Base-by-base conservation (phyloP, 2,888 invertebrate genomes). In the Polietes domitor region DNA sequence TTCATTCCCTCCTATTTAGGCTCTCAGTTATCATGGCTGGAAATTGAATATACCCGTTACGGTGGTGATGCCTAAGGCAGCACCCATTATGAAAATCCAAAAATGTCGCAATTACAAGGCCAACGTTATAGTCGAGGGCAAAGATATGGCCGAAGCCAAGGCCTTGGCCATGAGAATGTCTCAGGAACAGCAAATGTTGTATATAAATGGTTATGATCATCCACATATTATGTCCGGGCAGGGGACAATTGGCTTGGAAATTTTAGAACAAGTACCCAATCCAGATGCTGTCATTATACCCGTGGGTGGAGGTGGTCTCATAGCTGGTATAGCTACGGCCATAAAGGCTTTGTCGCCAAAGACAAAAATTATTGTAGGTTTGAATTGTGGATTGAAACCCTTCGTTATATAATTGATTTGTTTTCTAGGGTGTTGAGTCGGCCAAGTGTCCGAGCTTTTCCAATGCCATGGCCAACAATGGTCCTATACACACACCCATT, bases 141-240 rank as follows among this genome's bases (percentile, higher is more conserved):
- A 94, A 63, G 96, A 97, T 89, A 97, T 98, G 95, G 95, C 94
- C 53, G 97, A 97, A 91, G 96, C 98, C 0, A 98, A 97, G 91
- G 93, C 93, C 74, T 93, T 95, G 87, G 98, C 98, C 0, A 94
- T 97, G 93, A 93, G 93, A 86, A 92, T 97, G 85, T 95, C 96
- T 0, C 94, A 95, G 88, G 95, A 97, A 81, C 93, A 94, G 79
- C 94, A 94, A 0, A 93, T 96, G 75, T 94, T 95, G 24, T 98
- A 98, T 89, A 96, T 99, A 43, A 98, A 98, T 92, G 98, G 98
- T 1, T 98, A 98, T 90, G 98, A 99, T 92, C 98, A 98, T 91
- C 98, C 98, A 0, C 95, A 98, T 90, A 97, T 98, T 85, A 96
- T 98, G 94, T 97, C 98, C 0, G 98, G 98, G 0, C 98, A 98